Evolutionary conservation across 2,113 vertebrate species (phyloP).

Genomic region (Lepus europaeus): DNA sequence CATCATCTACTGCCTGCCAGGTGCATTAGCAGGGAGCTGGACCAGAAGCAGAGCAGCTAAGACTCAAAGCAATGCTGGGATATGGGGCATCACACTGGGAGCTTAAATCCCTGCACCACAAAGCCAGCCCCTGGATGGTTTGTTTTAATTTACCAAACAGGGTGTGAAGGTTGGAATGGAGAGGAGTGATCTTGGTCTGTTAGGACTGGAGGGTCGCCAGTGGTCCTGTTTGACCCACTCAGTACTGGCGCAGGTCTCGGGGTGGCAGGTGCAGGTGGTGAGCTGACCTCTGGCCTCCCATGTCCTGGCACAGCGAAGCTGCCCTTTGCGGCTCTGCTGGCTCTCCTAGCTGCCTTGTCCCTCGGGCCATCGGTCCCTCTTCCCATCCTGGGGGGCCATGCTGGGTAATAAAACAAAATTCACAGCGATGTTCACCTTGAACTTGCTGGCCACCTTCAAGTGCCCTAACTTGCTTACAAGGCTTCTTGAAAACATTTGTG

Average conservation of each 20-base stretch:
- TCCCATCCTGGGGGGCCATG: neutral
- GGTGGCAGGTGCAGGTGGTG: neutral
- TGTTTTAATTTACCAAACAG: too few species aligned
- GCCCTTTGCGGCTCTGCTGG: neutral
- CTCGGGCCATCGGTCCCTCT: neutral
- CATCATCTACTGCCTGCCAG: too few species aligned
- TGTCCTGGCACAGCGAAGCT: neutral
- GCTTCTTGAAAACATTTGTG: too few species aligned
- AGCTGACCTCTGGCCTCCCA: fast-evolving
- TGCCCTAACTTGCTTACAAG: neutral
- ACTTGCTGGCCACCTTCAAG: neutral
- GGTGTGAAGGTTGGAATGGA: neutral
- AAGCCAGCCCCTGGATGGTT: too few species aligned
- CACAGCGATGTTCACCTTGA: neutral
- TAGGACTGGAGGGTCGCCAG: too few species aligned
- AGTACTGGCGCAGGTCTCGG: too few species aligned
- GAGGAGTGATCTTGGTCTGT: neutral
- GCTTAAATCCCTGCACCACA: too few species aligned
- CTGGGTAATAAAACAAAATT: neutral
- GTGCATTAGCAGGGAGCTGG: too few species aligned
- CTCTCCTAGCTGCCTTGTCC: too few species aligned
- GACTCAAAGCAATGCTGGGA: too few species aligned
- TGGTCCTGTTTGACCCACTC: neutral
- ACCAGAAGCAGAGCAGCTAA: too few species aligned
- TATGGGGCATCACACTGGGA: too few species aligned